Evolutionary conservation across 2,888 invertebrate genomes (phyloP), one percentile per base, ranked within the genome.

Genomic region (Phaonia tiefii): DNA sequence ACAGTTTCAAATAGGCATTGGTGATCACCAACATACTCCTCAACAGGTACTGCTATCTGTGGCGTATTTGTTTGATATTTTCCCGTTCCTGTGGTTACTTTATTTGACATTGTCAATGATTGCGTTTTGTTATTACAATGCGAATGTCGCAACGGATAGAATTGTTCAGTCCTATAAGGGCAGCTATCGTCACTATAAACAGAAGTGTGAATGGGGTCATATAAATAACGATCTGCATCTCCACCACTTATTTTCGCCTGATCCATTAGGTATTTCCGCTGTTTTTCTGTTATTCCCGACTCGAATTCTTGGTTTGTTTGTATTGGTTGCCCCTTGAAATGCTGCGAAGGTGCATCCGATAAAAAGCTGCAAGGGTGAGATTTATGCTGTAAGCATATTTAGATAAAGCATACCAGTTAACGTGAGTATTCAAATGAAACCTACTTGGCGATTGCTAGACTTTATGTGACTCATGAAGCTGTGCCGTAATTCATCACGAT

Each of bases 211-310:
- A 7, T 37, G 4, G 20, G 7, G 20, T 81, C 79, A 49, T 60
- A 75, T n/a, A 82, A 58, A 4, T 54, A 37, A 17, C 84, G 80
- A 73, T 85, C 84, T 15, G 84, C 84, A 72, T 85, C 84, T n/a
- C 85, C 84, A 37, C 84, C 84, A 66, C 79, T 80, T 1, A 26
- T 69, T 20, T 31, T 71, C 1, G 20, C 26, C 20, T 31, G 20
- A 8, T 54, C 69, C 13, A 31, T 44, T 44, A 70, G 71, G 8
- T 72, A 70, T 3, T 15, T 63, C 58, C 8, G 66, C 22, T 37
- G 37, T 4, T 20, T 76, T 1, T 7, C 17, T 31, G 31, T 31
- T 8, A 31, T 8, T 31, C 3, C 31, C 8, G 31, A 31, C 31
- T 3, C 8, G 4, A 31, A 5, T 5, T 8, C 3, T 31, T 31